Percentiles rank a stretch among this genome's conserved stretches.
phyloP scores from a whole-genome alignment of 2,888 invertebrate species.

The Celastrina argiolus region DNA sequence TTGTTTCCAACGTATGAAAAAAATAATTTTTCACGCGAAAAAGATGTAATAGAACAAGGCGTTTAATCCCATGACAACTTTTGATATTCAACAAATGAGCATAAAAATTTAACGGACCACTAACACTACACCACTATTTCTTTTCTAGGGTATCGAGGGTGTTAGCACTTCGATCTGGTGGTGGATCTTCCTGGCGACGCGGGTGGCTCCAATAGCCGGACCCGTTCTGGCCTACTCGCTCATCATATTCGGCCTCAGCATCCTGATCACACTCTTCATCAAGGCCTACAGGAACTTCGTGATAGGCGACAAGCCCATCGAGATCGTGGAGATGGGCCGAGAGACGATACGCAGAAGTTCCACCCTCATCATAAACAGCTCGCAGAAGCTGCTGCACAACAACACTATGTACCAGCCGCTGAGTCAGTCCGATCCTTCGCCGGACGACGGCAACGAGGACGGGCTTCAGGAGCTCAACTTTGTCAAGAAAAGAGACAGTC shows the following conservation, averaged over 20 bases:
- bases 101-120: too few species aligned
- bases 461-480: slow-evolving; percentile 48
- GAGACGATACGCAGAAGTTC: slow-evolving; percentile 83
- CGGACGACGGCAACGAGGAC: slow-evolving; percentile 30
- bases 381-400: slow-evolving; percentile 76
- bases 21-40: too few species aligned
- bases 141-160: slow-evolving; percentile 84
- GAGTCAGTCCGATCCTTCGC: slow-evolving; percentile 32
- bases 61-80: too few species aligned
- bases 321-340: slow-evolving; percentile 87
- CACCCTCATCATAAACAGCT: slow-evolving; percentile 76
- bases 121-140: slow-evolving; percentile 20
- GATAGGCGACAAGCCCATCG: slow-evolving; percentile 82
- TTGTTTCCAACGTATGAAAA: too few species aligned
- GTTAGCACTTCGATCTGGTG: slow-evolving; percentile 87
- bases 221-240: slow-evolving; percentile 85
- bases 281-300: slow-evolving; percentile 86
- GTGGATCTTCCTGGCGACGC: slow-evolving; percentile 89
- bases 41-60: too few species aligned
- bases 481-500: slow-evolving; percentile 41
- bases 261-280: slow-evolving; percentile 82
- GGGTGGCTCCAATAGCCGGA: slow-evolving; percentile 84
- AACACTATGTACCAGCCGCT: slow-evolving; percentile 73
- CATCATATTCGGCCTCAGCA: slow-evolving; percentile 82
- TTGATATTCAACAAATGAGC: background rate